Evolutionary conservation across 2,797 vertebrate species (phyloP), one percentile per base, ranked within the genome.

Genomic region (Ctenosaura bakeri): DNA sequence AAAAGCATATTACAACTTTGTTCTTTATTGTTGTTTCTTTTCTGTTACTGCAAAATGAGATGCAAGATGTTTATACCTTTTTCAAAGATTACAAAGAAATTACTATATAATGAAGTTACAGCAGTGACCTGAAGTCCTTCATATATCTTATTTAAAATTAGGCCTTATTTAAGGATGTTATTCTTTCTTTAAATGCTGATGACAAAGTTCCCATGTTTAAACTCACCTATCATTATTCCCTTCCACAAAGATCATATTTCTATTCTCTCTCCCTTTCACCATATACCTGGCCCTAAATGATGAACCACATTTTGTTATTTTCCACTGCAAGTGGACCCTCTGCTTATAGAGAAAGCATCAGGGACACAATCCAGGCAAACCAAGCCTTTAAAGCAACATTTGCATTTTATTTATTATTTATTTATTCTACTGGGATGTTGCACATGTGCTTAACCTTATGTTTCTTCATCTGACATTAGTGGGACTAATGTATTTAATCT

Each of bases 31-130:
- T 86, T 94, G 74, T 92, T 62, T 92, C 24, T 50, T 91, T 18
- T 50, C 69, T 90, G 84, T 93, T 92, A 85, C 87, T 92, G 29
- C 89, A 88, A 93, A 92, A 91, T 89, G 83, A 89, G 54, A 76
- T 18, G 20, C 6, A 91, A 59, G 87, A 90, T 92, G 85, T 85
- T 87, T 54, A 83, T 54, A 2, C 76, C 38, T 85, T 92, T 50
- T 92, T 85, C 20, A 92, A 92, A 86, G 0, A 38, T 91, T 86
- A 1, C 1, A 83, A 81, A 92, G 26, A 77, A 46, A 69, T 20
- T 18, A 0, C 0, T 46, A 9, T 0, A 1, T 32, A 64, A 32
- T 81, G 32, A 42, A 32, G 32, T 18, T 78, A 50, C 38, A 87
- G 6, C 90, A 62, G 86, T 26, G 90, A 91, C 88, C 94, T 86